Evolutionary conservation across 1,140 invertebrate genomes (phyloP), one percentile per base, ranked within the genome.

Genomic region (Meloidogyne chitwoodi): DNA sequence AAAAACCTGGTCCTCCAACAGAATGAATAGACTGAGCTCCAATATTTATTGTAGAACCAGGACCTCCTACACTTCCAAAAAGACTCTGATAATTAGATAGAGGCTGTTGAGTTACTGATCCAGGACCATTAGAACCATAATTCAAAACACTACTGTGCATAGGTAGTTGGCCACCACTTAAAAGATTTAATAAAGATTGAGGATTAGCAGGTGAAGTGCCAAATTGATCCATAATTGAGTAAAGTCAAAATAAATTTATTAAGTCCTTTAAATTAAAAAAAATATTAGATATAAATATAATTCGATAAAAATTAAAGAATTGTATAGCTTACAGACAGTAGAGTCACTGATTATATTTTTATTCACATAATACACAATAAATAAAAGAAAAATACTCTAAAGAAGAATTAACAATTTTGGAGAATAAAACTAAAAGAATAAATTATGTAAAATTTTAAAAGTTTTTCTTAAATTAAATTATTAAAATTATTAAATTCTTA

Each of bases 171-270:
- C 78, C 79, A 8, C 77, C 77, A 62, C 84, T 68, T 29, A 81
- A 68, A 3, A 79, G 72, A 48, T 80, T 83, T 48, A 82, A 73
- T 16, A 83, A 74, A 16, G 81, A 83, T 22, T 77, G 68, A 16
- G 80, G 79, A 34, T 82, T 79, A 5, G 80, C 63, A 19, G 81
- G 78, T 27, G 74, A 74, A 63, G 81, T 41, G 14, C 74, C 79
- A 74, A 84, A 81, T 16, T 82, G 82, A 77, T 84, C 81, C 82
- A 81, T 84, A 8, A 8, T 64, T 16, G 31, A 70, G 22, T 38
- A 72, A 16, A n/a, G n/a, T n/a, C n/a, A n/a, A n/a, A n/a, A n/a
- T n/a, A n/a, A n/a, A n/a, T n/a, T n/a, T n/a, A n/a, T n/a, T n/a
- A n/a, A n/a, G n/a, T n/a, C n/a, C n/a, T n/a, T n/a, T n/a, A n/a